phyloP scores from a whole-genome alignment of 2,113 vertebrate genomes.

The Psittacula cyanocephala region DNA sequence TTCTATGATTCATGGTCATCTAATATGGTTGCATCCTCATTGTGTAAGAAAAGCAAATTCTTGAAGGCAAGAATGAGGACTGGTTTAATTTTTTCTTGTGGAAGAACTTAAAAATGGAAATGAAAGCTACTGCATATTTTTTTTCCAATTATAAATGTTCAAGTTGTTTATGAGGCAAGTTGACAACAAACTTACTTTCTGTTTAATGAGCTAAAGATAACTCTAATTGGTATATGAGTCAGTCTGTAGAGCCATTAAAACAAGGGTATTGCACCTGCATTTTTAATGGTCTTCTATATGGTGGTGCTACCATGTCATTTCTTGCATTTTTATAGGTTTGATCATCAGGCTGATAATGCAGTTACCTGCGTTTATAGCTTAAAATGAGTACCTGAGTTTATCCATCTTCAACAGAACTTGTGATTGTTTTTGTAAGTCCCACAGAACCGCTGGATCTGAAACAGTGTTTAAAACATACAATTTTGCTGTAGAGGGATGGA shows the following conservation, averaged over 20 bases:
- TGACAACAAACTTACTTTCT: not conserved
- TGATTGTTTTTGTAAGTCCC: rapidly evolving
- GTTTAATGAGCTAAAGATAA: conserved; percentile 21
- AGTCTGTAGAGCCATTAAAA: not conserved
- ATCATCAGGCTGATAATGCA: not conserved
- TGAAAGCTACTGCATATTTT: not conserved
- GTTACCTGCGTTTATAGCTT: not conserved
- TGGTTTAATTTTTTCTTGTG: not conserved
- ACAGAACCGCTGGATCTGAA: not conserved
- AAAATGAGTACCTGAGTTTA: too few relatives aligned
- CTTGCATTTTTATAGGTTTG: not conserved
- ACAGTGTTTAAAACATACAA: rapidly evolving
- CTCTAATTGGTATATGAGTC: not conserved
- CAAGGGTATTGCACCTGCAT: not conserved
- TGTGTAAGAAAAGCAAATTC: not conserved
- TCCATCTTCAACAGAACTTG: not conserved
- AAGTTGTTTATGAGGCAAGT: not conserved
- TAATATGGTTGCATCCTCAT: not conserved
- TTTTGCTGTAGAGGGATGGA: not conserved
- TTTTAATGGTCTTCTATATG: not conserved
- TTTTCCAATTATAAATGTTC: not conserved
- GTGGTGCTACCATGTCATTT: not conserved
- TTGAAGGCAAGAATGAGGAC: not conserved
- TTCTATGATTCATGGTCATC: not conserved
- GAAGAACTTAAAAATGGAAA: conserved; percentile 4